Conservation (phyloP, 1,140 invertebrate species). For the Panulirus ornatus region DNA sequence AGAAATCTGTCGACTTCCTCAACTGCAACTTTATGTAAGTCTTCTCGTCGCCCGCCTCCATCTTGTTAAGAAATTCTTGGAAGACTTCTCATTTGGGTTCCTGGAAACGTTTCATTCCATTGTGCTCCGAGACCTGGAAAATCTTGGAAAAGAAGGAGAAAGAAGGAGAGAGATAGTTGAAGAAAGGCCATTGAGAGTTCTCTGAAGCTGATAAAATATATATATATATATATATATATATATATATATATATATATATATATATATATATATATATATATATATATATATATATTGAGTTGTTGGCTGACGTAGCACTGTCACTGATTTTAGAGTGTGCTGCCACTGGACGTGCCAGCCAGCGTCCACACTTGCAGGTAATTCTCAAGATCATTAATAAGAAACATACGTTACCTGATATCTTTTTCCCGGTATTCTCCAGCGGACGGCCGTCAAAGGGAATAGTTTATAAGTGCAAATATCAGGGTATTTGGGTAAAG, state of each 20-base stretch:
- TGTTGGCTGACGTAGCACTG: too few relatives aligned
- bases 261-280: too few relatives aligned
- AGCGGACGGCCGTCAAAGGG: neutral
- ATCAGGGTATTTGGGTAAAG: slow-evolving; percentile 19
- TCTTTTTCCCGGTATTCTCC: too few relatives aligned
- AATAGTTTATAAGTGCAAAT: slow-evolving; percentile 23
- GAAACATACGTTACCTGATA: too few relatives aligned
- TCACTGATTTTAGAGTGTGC: too few relatives aligned
- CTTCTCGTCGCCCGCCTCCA: slow-evolving; percentile 53
- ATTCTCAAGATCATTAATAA: too few relatives aligned
- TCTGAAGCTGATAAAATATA: slow-evolving; percentile 41
- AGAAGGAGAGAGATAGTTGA: slow-evolving; percentile 9
- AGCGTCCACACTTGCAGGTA: too few relatives aligned
- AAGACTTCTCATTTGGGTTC: slow-evolving; percentile 67
- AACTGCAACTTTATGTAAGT: slow-evolving; percentile 65
- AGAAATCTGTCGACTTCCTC: slow-evolving; percentile 46
- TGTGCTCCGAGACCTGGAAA: slow-evolving; percentile 67
- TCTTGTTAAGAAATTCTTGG: slow-evolving; percentile 70
- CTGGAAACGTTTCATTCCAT: slow-evolving; percentile 65
- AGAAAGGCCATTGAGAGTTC: slow-evolving; percentile 21
- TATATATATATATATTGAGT: too few relatives aligned
- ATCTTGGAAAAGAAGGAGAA: slow-evolving; percentile 53
- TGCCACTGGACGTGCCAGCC: too few relatives aligned
- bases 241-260: too few relatives aligned
- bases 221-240: slow-evolving; percentile 16